Percentiles rank a stretch among this genome's conserved stretches.
phyloP scores from a whole-genome alignment of 1,140 invertebrate genomes.

The Telenomus remus region DNA sequence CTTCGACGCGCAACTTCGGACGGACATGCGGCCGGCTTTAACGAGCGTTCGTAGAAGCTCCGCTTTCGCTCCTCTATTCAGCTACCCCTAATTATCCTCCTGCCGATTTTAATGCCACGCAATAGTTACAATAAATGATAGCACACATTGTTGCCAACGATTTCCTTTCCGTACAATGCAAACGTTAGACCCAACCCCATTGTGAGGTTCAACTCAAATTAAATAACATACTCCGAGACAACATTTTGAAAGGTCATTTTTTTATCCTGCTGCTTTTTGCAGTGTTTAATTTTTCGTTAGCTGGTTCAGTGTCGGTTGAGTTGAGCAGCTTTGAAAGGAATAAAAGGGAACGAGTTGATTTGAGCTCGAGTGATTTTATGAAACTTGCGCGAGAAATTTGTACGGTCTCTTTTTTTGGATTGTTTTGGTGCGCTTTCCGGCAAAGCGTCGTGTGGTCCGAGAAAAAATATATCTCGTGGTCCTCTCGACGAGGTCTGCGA shows the following conservation, averaged over 20 bases:
- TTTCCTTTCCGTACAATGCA: slow-evolving; percentile 25
- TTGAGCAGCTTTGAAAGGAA: too few relatives aligned
- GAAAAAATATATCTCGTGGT: slow-evolving; percentile 14
- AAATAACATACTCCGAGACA: too few relatives aligned
- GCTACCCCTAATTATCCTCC: slow-evolving; percentile 38
- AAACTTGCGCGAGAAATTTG: too few relatives aligned
- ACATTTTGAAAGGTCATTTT: too few relatives aligned
- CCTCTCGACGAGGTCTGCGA: slow-evolving; percentile 54
- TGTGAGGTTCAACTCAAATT: too few relatives aligned
- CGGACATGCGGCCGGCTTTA: slow-evolving; percentile 43
- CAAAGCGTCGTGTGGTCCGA: neutral
- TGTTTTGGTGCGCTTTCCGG: too few relatives aligned
- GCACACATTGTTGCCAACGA: slow-evolving; percentile 11
- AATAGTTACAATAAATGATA: slow-evolving; percentile 23
- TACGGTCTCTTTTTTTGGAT: too few relatives aligned
- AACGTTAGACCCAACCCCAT: neutral
- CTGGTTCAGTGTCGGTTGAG: too few relatives aligned
- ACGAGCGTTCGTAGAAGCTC: slow-evolving; percentile 47
- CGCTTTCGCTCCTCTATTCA: slow-evolving; percentile 37
- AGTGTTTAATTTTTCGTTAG: too few relatives aligned
- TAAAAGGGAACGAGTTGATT: too few relatives aligned
- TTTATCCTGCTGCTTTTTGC: too few relatives aligned
- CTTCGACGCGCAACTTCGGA: slow-evolving; percentile 35
- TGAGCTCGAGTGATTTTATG: too few relatives aligned
- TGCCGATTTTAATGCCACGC: slow-evolving; percentile 30